These are phyloP conservation scores for Gryon sp. DNA, from an alignment of 1,140 invertebrate genomes.

Conservation along the genomic window DNA sequence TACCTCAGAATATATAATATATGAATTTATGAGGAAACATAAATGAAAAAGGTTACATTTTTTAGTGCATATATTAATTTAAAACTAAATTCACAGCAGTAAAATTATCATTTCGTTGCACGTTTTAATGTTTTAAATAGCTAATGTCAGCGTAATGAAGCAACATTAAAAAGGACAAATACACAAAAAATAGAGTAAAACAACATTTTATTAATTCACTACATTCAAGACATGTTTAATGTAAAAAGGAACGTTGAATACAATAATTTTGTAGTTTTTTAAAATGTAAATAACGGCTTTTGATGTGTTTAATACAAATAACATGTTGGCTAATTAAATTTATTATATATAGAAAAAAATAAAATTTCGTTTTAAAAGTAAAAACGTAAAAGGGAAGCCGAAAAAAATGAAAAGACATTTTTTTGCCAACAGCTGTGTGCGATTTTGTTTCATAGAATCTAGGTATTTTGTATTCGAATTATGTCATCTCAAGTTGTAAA, in stretches of 20 bases:
- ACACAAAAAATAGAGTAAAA: neutral
- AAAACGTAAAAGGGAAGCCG: no score
- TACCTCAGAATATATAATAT: neutral
- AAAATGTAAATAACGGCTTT: no score
- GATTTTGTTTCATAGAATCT: neutral
- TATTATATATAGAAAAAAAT: no score
- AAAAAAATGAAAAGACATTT: no score
- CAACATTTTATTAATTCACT: neutral
- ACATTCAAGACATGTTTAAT: no score
- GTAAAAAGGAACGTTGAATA: no score
- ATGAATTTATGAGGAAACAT: neutral
- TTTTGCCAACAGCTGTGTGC: no score
- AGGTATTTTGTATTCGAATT: slow-evolving; percentile 3
- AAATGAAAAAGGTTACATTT: slow-evolving; percentile 6
- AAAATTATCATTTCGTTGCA: slow-evolving; percentile 8
- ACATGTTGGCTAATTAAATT: no score
- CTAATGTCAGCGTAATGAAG: neutral
- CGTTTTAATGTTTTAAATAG: slow-evolving; percentile 14
- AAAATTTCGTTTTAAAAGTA: no score
- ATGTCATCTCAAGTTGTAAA: slow-evolving; percentile 8
- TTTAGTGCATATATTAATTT: neutral
- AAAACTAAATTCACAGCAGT: neutral
- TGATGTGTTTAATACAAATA: no score
- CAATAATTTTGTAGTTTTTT: no score
- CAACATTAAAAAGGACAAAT: neutral